phyloP scores from a whole-genome alignment of 2,797 vertebrate species.

The Sardinella longiceps region DNA sequence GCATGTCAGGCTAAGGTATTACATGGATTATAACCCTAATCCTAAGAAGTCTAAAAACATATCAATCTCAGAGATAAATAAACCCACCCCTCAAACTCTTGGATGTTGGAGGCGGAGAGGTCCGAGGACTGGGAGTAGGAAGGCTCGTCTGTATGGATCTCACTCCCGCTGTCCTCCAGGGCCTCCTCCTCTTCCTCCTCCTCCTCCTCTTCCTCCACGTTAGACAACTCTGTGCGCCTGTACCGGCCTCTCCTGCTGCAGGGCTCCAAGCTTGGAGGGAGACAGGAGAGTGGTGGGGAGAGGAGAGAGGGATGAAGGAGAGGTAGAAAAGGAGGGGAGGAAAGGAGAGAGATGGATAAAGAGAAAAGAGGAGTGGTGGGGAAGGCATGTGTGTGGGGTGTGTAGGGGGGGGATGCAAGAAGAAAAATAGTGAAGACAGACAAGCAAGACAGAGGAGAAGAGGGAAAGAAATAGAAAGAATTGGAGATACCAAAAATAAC shows the following conservation, averaged over 20 bases:
- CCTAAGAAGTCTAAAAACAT: too few relatives aligned
- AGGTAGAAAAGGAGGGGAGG: neutral
- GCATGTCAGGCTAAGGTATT: too few relatives aligned
- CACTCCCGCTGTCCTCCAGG: conserved; percentile 44
- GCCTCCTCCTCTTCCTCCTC: conserved; percentile 27
- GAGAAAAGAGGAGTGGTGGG: neutral
- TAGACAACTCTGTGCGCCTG: conserved; percentile 33
- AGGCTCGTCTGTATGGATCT: conserved; percentile 47
- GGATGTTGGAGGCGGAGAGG: conserved; percentile 63
- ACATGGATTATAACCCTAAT: too few relatives aligned
- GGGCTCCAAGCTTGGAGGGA: neutral
- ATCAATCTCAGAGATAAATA: too few relatives aligned
- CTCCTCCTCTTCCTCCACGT: neutral
- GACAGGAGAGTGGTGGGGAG: neutral
- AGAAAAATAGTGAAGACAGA: neutral
- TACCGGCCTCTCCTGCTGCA: conserved; percentile 37
- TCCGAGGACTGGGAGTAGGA: conserved; percentile 37
- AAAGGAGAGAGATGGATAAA: neutral
- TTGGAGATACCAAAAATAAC: too few relatives aligned
- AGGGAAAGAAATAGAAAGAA: neutral
- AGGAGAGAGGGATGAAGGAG: neutral
- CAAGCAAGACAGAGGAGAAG: neutral
- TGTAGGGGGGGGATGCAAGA: neutral
- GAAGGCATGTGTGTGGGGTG: too few relatives aligned
- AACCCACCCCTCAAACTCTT: conserved; percentile 81